A percentile compares a stretch with the other conserved stretches of the same genome.
These are phyloP conservation scores for Coelopa pilipes DNA, from an alignment of 2,888 invertebrate genomes.

Conservation along the genomic window DNA sequence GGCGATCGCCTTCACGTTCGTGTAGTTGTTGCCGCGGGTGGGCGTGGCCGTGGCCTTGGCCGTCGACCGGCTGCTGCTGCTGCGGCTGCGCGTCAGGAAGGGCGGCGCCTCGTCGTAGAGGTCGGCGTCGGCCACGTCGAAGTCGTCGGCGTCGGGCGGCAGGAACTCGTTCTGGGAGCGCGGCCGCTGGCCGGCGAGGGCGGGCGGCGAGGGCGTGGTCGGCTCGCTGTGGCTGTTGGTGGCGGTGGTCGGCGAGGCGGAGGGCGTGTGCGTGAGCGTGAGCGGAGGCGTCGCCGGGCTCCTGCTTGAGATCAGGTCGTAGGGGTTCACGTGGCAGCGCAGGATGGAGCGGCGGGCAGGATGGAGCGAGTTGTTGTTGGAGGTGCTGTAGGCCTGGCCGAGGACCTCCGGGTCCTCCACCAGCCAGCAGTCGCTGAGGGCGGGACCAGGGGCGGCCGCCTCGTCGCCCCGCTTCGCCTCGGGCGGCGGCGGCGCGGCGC, in stretches of 20 bases:
- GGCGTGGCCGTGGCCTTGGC: background rate
- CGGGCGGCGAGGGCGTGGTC: constrained; percentile 3
- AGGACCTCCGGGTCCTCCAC: constrained; percentile 56
- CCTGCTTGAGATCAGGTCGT: constrained; percentile 77
- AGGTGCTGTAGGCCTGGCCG: constrained; percentile 43
- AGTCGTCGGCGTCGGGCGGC: constrained; percentile 67
- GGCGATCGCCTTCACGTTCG: constrained; percentile 73
- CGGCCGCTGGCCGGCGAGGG: background rate
- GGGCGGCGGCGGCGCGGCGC: constrained; percentile 52
- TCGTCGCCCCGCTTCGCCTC: constrained; percentile 67
- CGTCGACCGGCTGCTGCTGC: background rate
- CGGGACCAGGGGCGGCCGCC: constrained; percentile 57
- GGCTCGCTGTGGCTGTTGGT: background rate
- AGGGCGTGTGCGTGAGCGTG: background rate
- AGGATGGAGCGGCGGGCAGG: constrained; percentile 76
- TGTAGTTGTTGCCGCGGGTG: constrained; percentile 60
- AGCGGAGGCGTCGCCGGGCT: constrained; percentile 25
- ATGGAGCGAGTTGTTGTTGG: constrained; percentile 36
- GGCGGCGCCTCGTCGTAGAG: constrained; percentile 56
- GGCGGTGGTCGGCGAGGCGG: background rate
- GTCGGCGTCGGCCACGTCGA: constrained; percentile 63
- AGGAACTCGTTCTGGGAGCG: constrained; percentile 66
- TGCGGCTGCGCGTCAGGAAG: constrained; percentile 29
- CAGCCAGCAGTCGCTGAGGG: constrained; percentile 59
- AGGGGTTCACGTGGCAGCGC: constrained; percentile 86